A percentile compares a stretch with the other conserved stretches of the same genome.
phyloP scores from a whole-genome alignment of 2,113 vertebrate species.

The Brachirus orientalis region DNA sequence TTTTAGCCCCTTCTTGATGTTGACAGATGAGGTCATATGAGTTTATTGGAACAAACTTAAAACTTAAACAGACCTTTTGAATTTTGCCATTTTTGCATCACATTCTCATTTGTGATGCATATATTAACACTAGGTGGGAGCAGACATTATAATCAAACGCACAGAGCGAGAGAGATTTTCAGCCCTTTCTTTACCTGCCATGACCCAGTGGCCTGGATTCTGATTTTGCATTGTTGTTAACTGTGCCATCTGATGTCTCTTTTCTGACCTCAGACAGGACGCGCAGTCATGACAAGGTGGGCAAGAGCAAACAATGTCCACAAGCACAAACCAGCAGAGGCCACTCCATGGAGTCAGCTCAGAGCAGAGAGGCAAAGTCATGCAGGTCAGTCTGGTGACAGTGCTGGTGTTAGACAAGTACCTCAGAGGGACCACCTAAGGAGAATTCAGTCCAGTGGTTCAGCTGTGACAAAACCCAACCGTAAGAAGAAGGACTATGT shows the following conservation, averaged over 20 bases:
- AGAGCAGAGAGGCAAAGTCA: conserved; percentile 32
- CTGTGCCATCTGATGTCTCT: not conserved
- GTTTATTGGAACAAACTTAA: no score
- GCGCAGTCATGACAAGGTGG: conserved; percentile 89
- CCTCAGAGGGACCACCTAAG: conserved; percentile 32
- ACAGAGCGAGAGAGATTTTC: no score
- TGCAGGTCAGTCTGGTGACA: not conserved
- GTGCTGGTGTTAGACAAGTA: not conserved
- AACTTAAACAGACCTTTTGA: no score
- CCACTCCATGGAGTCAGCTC: conserved; percentile 90
- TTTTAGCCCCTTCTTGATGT: no score
- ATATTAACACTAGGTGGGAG: no score
- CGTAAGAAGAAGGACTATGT: conserved; percentile 85
- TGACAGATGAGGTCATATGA: no score
- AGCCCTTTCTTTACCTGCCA: no score
- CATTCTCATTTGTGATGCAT: no score
- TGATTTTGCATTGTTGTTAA: no score
- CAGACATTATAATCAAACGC: no score
- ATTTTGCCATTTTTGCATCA: no score
- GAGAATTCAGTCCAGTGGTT: conserved; percentile 38
- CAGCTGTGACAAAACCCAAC: conserved; percentile 72
- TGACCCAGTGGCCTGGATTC: no score
- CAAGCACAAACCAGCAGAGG: conserved; percentile 79
- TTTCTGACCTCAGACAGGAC: not conserved
- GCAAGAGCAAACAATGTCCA: conserved; percentile 83